Base-by-base conservation (phyloP, 2,113 vertebrate genomes). In the Emydocephalus ijimae region DNA sequence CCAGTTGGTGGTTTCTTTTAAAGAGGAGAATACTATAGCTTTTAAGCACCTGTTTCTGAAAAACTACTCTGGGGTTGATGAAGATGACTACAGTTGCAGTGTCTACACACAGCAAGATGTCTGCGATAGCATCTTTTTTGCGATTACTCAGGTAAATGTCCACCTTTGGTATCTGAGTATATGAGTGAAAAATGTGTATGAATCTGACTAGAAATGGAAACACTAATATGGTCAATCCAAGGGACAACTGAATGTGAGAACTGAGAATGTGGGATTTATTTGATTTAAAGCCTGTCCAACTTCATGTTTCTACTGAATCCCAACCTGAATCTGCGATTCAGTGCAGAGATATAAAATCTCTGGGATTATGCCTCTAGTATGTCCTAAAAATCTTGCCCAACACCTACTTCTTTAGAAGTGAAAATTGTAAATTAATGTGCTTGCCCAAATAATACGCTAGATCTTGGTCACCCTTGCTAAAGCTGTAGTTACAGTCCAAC, bases 21-120 rank as follows among this genome's bases (percentile, higher is more conserved):
- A 99, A 96, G 98, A 99, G 93, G 99, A 99, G 95, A 99, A 98
- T 93, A 96, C 95, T 12, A 92, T 98, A 96, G 98, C 99, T 89
- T 98, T 99, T 94, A 99, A 99, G 96, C 98, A 98, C 93, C 94
- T 99, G 5, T 99, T 99, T 96, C 96, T 99, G 95, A 99, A 98
- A 96, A 98, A 96, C 74, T 99, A 99, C 96, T 96, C 97, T 50
- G 99, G 99, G 6, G 55, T 91, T 18, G 99, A 99, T 92, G 98
- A 99, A 96, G 98, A 99, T 85, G 98, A 99, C 94, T 99, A 98
- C 93, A 98, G 98, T 86, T 96, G 97, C 52, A 98, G 98, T 24
- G 94, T 99, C 29, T 99, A 99, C 90, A 98, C 98, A 0, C 98
- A 99, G 90, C 96, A 98, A 55, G 98, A 95, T 3, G 96, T 98